Base-by-base conservation (phyloP, 2,888 invertebrate species). In the Nomada fucata region DNA sequence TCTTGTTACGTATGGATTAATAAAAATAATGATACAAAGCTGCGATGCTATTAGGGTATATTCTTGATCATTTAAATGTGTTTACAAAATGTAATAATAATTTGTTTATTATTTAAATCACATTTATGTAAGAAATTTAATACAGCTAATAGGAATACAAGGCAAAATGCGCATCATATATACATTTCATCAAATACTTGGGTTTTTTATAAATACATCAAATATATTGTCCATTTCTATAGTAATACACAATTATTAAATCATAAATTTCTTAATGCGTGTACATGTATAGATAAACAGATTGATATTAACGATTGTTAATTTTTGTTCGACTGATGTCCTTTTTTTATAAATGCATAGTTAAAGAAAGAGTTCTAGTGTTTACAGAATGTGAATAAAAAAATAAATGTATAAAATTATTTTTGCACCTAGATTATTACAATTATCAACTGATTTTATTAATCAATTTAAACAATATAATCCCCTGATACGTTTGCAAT, bases 261-360 rank as follows among this genome's bases (percentile, higher is more conserved):
- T 67, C 0, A 2, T 29, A 50, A 15, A 23, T 15, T 63, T 23
- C 13, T 42, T 53, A 13, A 42, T 52, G 11, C 11, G 2, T 67
- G 26, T 18, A 52, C 23, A 36, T n/a, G 29, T 0, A 44, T 15
- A 4, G 15, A 13, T 15, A 60, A 44, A 36, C 10, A 29, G 47
- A 29, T 47, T 50, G 29, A 4, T 70, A 11, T 2, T 26, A 18
- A 18, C 0, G n/a, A 44, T 36, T 13, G 15, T 59, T 11, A 23
- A n/a, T 63, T 18, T 23, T 20, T 13, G 29, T n/a, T 29, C 11
- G 3, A 57, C 64, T 47, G 13, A 50, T n/a, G 5, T 42, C 29
- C 20, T 15, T 57, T 67, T 71, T 61, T 10, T 23, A 18, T 57
- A 57, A 63, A 72, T 72, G 23, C n/a, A 59, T 80, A 26, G 47